Evolutionary conservation across 2,797 vertebrate genomes (phyloP).

Genomic region (Schizopygopsis pylzovi): DNA sequence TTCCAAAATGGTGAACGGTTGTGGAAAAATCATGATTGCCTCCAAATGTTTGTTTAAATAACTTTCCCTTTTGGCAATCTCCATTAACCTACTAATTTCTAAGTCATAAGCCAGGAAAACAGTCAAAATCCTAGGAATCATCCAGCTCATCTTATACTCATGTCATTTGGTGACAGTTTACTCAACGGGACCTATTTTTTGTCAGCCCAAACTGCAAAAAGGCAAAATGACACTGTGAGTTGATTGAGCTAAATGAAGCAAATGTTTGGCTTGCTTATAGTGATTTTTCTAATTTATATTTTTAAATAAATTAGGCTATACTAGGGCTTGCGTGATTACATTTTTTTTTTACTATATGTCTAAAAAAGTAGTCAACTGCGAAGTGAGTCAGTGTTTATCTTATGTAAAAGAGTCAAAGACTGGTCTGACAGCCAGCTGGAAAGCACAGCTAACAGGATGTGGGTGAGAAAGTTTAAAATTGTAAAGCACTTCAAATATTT

Average conservation of each 20-base stretch:
- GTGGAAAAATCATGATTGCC: conserved; percentile 38
- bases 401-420: background rate
- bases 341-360: background rate
- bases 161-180: conserved; percentile 51
- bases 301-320: background rate
- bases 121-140: conserved; percentile 53
- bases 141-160: conserved; percentile 43
- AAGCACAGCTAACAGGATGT: background rate
- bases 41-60: conserved; percentile 56
- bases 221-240: background rate
- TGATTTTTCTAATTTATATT: background rate
- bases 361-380: background rate
- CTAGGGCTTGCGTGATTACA: background rate
- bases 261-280: background rate
- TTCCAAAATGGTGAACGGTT: conserved; percentile 47
- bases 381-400: conserved; percentile 1
- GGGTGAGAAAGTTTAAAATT: background rate
- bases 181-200: conserved; percentile 57
- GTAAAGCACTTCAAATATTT: background rate
- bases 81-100: conserved; percentile 67
- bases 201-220: background rate
- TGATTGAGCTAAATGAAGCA: background rate
- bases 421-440: background rate
- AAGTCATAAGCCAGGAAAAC: conserved; percentile 60
- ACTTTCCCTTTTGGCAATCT: conserved; percentile 39